Conservation (phyloP, 2,797 vertebrate species). For the Catostomus latipinnis region DNA sequence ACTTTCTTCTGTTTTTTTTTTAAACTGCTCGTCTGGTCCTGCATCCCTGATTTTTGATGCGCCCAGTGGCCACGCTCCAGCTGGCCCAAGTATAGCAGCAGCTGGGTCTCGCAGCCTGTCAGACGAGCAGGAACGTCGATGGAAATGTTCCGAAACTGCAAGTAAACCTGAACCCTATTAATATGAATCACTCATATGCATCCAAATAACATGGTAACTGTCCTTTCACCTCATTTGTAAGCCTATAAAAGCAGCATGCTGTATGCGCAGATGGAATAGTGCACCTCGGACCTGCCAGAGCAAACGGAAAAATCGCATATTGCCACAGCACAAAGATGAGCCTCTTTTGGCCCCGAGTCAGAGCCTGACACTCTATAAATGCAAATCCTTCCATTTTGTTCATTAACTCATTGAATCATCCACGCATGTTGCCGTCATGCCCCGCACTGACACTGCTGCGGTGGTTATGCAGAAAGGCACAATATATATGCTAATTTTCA, state of each 20-base stretch:
- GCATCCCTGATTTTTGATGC: conserved; percentile 51
- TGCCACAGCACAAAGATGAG: conserved; percentile 26
- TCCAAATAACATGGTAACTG: conserved; percentile 14
- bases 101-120: conserved; percentile 23
- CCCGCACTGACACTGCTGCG: conserved; percentile 50
- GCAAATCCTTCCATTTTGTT: conserved; percentile 62
- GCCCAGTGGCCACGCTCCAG: conserved; percentile 41
- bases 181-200: conserved; percentile 20
- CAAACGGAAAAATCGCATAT: conserved; percentile 35
- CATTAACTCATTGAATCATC: conserved; percentile 67
- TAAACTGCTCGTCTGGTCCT: conserved; percentile 41
- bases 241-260: conserved; percentile 13
- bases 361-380: conserved; percentile 53
- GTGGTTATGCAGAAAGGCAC: conserved; percentile 54
- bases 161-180: conserved; percentile 33
- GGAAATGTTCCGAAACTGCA: conserved; percentile 38
- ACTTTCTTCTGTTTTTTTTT: conserved; percentile 25
- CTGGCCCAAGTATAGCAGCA: conserved; percentile 28
- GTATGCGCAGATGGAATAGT: conserved; percentile 25
- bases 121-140: not conserved
- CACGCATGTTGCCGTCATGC: conserved; percentile 57
- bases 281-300: conserved; percentile 21
- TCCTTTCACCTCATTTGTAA: conserved; percentile 39
- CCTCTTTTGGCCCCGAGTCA: conserved; percentile 10
- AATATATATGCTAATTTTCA: conserved; percentile 76